Base-by-base conservation (phyloP, 1,140 invertebrate species). In the Arctopsyche grandis region DNA sequence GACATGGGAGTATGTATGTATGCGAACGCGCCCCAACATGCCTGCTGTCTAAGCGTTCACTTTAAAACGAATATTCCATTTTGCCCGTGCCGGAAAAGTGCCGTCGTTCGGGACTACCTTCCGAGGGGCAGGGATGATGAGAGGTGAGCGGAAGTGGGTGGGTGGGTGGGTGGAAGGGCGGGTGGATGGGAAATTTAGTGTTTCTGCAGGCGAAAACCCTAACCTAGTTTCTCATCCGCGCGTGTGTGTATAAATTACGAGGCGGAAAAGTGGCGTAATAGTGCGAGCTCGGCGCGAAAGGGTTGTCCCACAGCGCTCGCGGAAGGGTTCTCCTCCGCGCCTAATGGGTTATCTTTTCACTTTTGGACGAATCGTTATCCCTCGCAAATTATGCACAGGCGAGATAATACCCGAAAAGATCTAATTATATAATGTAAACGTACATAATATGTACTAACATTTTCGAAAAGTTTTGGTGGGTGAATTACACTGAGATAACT, bases 61-160 rank as follows among this genome's bases (percentile, higher is more conserved):
- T 77, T 75, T 75, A 79, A 79, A 81, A 81, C 75, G 80, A 74
- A 79, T 66, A 75, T 73, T 66, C 69, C 75, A 60, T 80, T 69
- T 76, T 77, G 16, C 43, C 70, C 9, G 70, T 43, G 70, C 70
- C 9, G 70, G 10, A 73, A 73, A 73, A 73, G 70, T 73, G 16
- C 46, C 26, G 4, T 46, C 26, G 12, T n/a, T n/a, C n/a, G n/a
- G n/a, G n/a, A n/a, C n/a, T n/a, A n/a, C n/a, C n/a, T n/a, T n/a
- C n/a, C n/a, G 38, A 7, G 63, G 63, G 7, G 3, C 12, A 10
- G 12, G 48, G 48, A 14, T 52, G 29, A 38, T 38, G 29, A 1
- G 29, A 38, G 29, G 29, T 38, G 29, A 38, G 29, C 29, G 29
- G 29, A 38, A 38, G 29, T 52, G 48, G 12, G 12, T 19, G 12